Evolutionary conservation across 1,140 invertebrate species (phyloP), one percentile per base, ranked within the genome.

Genomic region (Zaprionus camerounensis): DNA sequence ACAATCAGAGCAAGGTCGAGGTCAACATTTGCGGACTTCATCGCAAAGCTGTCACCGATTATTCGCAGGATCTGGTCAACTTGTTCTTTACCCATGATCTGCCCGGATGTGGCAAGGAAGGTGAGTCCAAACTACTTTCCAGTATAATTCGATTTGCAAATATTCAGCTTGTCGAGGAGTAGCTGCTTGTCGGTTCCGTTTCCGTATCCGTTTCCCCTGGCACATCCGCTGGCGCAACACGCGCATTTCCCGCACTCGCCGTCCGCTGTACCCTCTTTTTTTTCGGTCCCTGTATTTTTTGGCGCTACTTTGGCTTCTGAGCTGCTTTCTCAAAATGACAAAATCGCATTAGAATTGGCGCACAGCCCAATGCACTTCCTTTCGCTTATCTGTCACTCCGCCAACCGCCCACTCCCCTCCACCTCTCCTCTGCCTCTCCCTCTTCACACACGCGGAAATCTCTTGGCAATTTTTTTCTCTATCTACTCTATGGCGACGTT

Each of bases 331-430:
- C 28, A 63, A 84, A 78, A 78, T 80, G 78, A 46, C 72, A 65
- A 81, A 92, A 91, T 91, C 86, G 84, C 82, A 92, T 92, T 92
- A 86, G 84, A 91, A 78, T 92, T 92, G 91, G 91, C 91, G 78
- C 73, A 72, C 79, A 77, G 91, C 91, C 91, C 91, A 88, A 81
- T 91, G 91, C 91, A 78, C 84, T 92, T 87, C 64, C 67, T 51
- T 76, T 72, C 51, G 68, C 77, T 79, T 76, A 79, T 79, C 76
- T 76, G 38, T 36, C 56, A 26, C 46, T 49, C 3, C 9, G 36
- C 44, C 28, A 49, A 56, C 28, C 55, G 51, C 17, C 12, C 56
- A 24, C 51, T 64, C 38, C 38, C 6, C 67, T 28, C 38, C 24
- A n/a, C 11, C 4, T 15, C 7, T n/a, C 28, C 24, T 49, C 20